These are phyloP conservation scores for Orthosia incerta DNA, from an alignment of 2,888 invertebrate genomes.

Conservation along the genomic window DNA sequence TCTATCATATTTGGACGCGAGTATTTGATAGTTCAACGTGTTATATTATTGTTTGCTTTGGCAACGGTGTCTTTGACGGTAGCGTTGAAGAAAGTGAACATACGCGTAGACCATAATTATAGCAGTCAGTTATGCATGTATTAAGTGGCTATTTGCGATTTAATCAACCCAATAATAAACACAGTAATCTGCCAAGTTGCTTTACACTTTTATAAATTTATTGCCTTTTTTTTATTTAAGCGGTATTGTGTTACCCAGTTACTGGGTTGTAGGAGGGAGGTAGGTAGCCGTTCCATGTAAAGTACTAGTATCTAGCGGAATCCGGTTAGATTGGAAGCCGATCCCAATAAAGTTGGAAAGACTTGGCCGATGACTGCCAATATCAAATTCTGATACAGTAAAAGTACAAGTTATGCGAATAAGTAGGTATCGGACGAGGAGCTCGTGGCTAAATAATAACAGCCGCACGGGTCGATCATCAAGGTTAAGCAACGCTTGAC, in stretches of 20 bases:
- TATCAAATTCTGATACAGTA: not conserved
- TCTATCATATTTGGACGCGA: constrained; percentile 46
- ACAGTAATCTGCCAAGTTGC: not conserved
- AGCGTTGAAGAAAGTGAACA: constrained; percentile 6
- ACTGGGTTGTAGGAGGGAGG: no score
- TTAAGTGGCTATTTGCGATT: not conserved
- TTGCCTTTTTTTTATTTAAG: not conserved
- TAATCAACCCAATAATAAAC: not conserved
- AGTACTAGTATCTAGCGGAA: no score
- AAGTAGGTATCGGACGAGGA: no score
- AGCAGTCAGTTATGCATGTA: not conserved
- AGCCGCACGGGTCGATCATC: no score
- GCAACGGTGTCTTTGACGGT: constrained; percentile 16
- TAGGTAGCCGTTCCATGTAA: no score
- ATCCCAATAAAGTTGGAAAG: no score
- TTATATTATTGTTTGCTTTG: constrained; percentile 44
- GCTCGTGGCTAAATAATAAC: no score
- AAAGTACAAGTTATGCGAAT: not conserved
- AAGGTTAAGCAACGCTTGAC: no score
- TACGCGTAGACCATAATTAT: not conserved
- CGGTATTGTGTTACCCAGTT: no score
- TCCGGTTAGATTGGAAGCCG: no score
- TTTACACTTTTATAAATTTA: no score
- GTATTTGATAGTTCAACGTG: constrained; percentile 19
- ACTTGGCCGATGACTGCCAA: no score